These are phyloP conservation scores for Meloidogyne exigua DNA, from an alignment of 1,140 invertebrate species.

Conservation along the genomic window DNA sequence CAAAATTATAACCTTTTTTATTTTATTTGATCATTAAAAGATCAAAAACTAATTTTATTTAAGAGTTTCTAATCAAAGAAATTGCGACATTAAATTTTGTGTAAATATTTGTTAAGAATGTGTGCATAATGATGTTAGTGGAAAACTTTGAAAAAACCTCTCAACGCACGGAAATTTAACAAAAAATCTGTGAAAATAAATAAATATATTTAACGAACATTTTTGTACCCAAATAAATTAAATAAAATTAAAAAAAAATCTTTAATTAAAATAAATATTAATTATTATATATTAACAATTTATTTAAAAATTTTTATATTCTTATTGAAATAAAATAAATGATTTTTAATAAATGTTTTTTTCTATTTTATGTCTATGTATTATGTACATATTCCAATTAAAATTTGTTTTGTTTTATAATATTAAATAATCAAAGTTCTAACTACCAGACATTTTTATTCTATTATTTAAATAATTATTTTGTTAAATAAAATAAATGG, in stretches of 20 bases:
- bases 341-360: no score
- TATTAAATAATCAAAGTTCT: no score
- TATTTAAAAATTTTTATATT: neutral
- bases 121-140: neutral
- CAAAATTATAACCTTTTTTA: no score
- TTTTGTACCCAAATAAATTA: neutral
- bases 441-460: no score
- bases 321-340: neutral
- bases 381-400: no score
- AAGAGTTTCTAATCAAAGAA: neutral
- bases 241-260: neutral
- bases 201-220: neutral
- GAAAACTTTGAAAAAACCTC: neutral
- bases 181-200: neutral
- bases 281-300: neutral
- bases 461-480: no score
- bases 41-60: neutral
- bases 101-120: no score
- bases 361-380: neutral
- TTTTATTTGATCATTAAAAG: neutral
- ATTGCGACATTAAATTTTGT: neutral
- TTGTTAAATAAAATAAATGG: no score
- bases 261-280: neutral
- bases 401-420: no score
- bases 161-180: neutral